phyloP scores from a whole-genome alignment of 2,113 vertebrate species.

The Bagarius yarrelli region DNA sequence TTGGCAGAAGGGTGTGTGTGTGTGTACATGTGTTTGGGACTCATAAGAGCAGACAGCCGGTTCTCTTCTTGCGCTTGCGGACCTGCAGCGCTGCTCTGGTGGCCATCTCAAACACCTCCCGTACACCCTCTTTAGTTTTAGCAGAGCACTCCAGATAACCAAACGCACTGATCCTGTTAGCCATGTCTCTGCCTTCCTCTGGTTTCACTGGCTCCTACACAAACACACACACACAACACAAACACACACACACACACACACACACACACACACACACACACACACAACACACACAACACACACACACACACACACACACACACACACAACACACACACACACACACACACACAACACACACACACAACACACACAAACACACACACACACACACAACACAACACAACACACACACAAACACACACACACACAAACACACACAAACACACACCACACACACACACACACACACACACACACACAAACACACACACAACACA shows the following conservation, averaged over 20 bases:
- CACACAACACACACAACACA: too few relatives aligned
- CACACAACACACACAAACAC: too few relatives aligned
- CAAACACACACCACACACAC: too few relatives aligned
- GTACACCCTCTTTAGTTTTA: constrained; percentile 96
- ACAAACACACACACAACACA: too few relatives aligned
- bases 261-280: too few relatives aligned
- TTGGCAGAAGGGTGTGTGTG: constrained; percentile 27
- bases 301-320: too few relatives aligned
- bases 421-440: too few relatives aligned
- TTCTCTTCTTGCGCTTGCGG: constrained; percentile 87
- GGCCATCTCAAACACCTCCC: constrained; percentile 98
- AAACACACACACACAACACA: background rate
- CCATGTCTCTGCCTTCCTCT: constrained; percentile 96
- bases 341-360: too few relatives aligned
- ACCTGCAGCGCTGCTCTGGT: constrained; percentile 93
- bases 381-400: too few relatives aligned
- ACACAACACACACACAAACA: too few relatives aligned
- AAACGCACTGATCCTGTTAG: constrained; percentile 92
- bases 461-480: too few relatives aligned
- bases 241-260: background rate
- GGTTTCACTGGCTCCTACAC: constrained; percentile 88
- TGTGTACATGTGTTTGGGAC: constrained; percentile 30
- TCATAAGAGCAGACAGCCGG: constrained; percentile 86
- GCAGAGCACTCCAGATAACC: constrained; percentile 97
- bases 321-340: too few relatives aligned